A percentile compares a stretch with the other conserved stretches of the same genome.
Conservation (phyloP, 2,113 vertebrate genomes). For the Cricetomys ansorgei region DNA sequence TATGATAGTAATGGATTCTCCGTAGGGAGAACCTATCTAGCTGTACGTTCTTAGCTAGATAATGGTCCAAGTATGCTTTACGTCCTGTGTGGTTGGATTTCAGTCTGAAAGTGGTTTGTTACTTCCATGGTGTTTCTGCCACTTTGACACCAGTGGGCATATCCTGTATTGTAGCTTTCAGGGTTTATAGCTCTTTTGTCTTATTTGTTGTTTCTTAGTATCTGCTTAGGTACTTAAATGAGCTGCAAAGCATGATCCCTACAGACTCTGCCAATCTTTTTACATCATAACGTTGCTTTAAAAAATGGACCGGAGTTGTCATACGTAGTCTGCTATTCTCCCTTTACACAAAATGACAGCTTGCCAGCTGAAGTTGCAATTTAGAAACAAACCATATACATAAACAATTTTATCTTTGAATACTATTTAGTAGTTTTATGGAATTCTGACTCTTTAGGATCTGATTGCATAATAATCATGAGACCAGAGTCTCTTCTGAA, state of each 20-base stretch:
- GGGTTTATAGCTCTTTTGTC: not conserved
- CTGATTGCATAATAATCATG: not conserved
- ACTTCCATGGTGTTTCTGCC: not conserved
- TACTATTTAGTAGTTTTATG: not conserved
- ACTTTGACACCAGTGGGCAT: not conserved
- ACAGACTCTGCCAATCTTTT: not conserved
- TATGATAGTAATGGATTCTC: not conserved
- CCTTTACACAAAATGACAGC: not conserved
- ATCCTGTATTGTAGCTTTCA: not conserved
- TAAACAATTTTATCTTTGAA: not conserved
- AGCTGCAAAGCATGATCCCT: constrained; percentile 3
- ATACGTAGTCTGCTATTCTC: not conserved
- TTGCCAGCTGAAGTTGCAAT: not conserved
- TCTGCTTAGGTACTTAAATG: constrained; percentile 44
- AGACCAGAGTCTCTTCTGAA: not conserved
- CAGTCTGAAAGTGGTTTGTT: not conserved
- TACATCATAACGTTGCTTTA: not conserved
- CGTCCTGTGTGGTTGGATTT: not conserved
- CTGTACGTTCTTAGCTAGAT: not conserved
- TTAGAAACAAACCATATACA: not conserved
- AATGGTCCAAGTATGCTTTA: not conserved
- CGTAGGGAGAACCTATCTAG: not conserved
- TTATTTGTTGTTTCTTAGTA: not conserved
- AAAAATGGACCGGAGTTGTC: not conserved
- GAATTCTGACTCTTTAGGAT: not conserved